Base-by-base conservation (phyloP, 35 echinoderm and acorn worm species). In the Hemicentrotus pulcherrimus region DNA sequence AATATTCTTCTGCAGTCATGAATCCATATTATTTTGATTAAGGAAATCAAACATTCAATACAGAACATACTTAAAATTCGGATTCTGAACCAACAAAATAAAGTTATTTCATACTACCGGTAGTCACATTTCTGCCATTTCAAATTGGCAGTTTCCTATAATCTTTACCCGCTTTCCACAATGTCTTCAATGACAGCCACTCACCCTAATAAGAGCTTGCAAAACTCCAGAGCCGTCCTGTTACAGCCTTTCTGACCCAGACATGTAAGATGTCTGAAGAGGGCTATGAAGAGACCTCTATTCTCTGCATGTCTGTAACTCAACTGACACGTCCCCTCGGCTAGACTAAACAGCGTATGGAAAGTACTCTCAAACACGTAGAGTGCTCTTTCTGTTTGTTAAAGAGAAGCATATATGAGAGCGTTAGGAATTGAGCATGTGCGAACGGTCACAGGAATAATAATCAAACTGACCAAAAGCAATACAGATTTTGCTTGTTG, bases 151-250 rank as follows among this genome's bases (percentile, higher is more conserved):
- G 14, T 55, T 55, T 11, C 50, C 50, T 15, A 11, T 55, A 11
- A 55, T 15, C 50, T 55, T 15, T 55, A 55, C 14, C 50, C 2
- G 61, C 16, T 24, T 71, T 71, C 61, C 61, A 71, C 4, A 71
- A 4, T 15, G 14, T 24, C 18, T 78, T 78, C 32, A 90, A 15
- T 18, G 9, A 22, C 15, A 86, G n/a, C 16, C 31, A 61, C 96
- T 96, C 95, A 99, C 98, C 98, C 95, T 94, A 99, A 91, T 47
- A 99, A 86, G 45, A 99, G 50, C 91, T 99, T 99, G 41, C 96
- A 97, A 35, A 98, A 97, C 86, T 98, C 98, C 32, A 99, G 47
- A 6, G 97, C 97, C 0, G 98, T 99, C 31, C 98, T 91, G 93
- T 99, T 98, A 85, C 97, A 97, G 8, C 98, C 98, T 86, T 96